phyloP scores from a whole-genome alignment of 2,797 vertebrate genomes.

The Carcharodon carcharias region DNA sequence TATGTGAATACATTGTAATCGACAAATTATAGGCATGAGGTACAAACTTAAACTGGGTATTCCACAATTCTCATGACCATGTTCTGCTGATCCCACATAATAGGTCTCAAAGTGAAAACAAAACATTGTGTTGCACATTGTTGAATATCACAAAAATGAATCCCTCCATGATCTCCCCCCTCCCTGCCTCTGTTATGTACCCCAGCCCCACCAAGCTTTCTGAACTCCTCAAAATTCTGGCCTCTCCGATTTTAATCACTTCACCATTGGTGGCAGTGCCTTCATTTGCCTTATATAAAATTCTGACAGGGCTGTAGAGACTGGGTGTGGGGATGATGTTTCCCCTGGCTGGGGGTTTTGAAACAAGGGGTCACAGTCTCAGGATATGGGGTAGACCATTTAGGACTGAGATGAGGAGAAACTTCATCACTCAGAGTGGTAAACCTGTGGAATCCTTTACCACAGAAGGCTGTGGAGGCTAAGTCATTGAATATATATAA shows the following conservation, averaged over 20 bases:
- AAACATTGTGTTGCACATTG: neutral
- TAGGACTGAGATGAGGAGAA: no score
- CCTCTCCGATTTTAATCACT: neutral
- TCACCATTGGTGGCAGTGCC: neutral
- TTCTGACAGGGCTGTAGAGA: no score
- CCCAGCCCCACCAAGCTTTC: neutral
- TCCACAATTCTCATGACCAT: neutral
- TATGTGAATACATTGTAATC: neutral
- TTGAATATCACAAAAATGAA: neutral
- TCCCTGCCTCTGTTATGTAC: neutral
- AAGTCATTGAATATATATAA: no score
- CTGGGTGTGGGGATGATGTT: no score
- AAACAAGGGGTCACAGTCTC: no score
- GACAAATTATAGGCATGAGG: neutral
- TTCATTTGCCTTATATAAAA: no score
- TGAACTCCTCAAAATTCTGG: neutral
- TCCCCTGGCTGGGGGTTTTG: no score
- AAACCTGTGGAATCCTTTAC: no score
- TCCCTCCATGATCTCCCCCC: neutral
- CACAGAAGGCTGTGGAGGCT: no score
- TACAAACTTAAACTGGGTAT: neutral
- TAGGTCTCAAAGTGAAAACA: neutral
- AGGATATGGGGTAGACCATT: no score
- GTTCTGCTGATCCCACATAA: neutral
- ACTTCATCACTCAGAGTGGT: no score